Conservation (phyloP, 1,140 invertebrate species). For the Hypsibius dujardini region DNA sequence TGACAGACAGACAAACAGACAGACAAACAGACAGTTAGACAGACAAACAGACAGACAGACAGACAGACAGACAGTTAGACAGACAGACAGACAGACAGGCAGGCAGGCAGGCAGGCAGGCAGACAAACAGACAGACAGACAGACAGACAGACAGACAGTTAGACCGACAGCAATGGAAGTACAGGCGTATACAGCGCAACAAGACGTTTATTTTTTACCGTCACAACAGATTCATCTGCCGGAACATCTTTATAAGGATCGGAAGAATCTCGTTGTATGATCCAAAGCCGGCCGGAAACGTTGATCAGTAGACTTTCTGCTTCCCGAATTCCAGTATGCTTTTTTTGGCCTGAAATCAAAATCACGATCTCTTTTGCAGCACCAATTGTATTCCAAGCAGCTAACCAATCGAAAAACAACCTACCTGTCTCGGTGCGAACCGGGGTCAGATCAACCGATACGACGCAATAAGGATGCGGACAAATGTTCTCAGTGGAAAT, state of each 20-base stretch:
- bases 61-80: too few species aligned
- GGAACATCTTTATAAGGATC: constrained; percentile 22
- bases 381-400: constrained; percentile 14
- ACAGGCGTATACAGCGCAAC: too few species aligned
- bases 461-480: constrained; percentile 83
- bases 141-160: too few species aligned
- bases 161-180: too few species aligned
- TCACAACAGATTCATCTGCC: too few species aligned
- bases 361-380: constrained; percentile 8
- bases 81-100: too few species aligned
- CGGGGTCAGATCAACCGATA: constrained; percentile 70
- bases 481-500: constrained; percentile 23
- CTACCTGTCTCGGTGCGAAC: constrained; percentile 37
- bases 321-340: constrained; percentile 24
- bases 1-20: too few species aligned
- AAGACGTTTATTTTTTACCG: too few species aligned
- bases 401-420: constrained; percentile 16
- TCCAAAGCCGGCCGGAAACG: constrained; percentile 73
- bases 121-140: too few species aligned
- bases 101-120: too few species aligned
- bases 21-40: too few species aligned
- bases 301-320: constrained; percentile 71
- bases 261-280: constrained; percentile 59
- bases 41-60: too few species aligned
- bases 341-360: constrained; percentile 21